phyloP scores from a whole-genome alignment of 2,797 vertebrate species.

The Thaleichthys pacificus region DNA sequence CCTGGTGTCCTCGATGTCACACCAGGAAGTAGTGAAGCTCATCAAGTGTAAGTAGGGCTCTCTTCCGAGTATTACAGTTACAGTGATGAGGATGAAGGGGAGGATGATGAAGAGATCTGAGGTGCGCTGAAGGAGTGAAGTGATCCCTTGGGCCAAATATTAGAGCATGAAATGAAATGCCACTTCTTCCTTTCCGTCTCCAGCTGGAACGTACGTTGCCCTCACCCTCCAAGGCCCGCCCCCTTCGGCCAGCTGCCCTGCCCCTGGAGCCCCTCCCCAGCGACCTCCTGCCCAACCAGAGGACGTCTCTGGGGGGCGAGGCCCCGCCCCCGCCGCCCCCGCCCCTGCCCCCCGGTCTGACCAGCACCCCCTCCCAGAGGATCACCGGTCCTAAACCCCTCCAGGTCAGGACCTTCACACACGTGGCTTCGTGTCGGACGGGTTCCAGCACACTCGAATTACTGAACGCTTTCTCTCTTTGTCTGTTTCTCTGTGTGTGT shows the following conservation, averaged over 20 bases:
- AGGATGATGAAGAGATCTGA: background rate
- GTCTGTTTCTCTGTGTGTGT: too few relatives aligned
- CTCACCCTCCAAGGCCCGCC: slow-evolving; percentile 90
- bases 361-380: slow-evolving; percentile 70
- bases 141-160: too few relatives aligned
- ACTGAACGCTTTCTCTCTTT: too few relatives aligned
- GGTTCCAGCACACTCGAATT: too few relatives aligned
- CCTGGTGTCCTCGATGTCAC: slow-evolving; percentile 90
- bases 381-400: slow-evolving; percentile 89
- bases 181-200: too few relatives aligned
- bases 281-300: slow-evolving; percentile 68
- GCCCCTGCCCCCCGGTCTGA: slow-evolving; percentile 73
- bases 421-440: too few relatives aligned
- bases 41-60: slow-evolving; percentile 90
- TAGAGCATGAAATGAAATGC: too few relatives aligned
- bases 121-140: too few relatives aligned
- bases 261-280: slow-evolving; percentile 70
- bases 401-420: slow-evolving; percentile 70
- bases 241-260: slow-evolving; percentile 68
- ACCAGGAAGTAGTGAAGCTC: slow-evolving; percentile 94
- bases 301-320: slow-evolving; percentile 59
- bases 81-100: background rate
- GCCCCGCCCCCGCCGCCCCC: slow-evolving; percentile 77
- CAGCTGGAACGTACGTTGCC: slow-evolving; percentile 89
- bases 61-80: background rate